Base-by-base conservation (phyloP, 2,113 vertebrate species). In the Columba janthina region DNA sequence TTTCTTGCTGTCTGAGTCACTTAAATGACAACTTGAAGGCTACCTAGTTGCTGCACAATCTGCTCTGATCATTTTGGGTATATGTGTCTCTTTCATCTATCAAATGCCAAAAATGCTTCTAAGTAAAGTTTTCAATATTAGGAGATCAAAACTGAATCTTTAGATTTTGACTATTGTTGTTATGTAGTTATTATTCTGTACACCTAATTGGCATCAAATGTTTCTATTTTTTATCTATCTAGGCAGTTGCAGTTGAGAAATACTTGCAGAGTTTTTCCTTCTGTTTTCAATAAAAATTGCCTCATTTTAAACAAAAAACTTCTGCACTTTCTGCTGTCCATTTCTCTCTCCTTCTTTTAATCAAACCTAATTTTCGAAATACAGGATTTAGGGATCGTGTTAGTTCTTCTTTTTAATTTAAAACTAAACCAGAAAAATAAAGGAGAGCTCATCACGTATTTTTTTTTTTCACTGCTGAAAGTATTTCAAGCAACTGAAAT, bases 331-430 rank as follows among this genome's bases (percentile, higher is more conserved):
- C 40, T 69, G 19, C 71, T 85, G 17, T 58, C 61, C 17, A 28
- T 69, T 80, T n/a, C 4, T 80, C 12, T 83, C 54, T 69, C 19
- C 15, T 48, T 76, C 36, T 40, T 85, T 57, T 11, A 85, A 74
- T 65, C 26, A 88, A 90, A 93, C 24, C 29, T 76, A 58, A 38
- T 83, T 80, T 89, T 93, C 76, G 72, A 94, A 94, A 81, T 61
- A 61, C 0, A 69, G 48, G 53, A 44, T 93, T 86, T 90, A 69
- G 48, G 31, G 57, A 72, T 84, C 38, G 78, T 86, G 34, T 5
- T 9, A 48, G 11, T 36, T 25, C 3, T 84, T 54, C 50, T 88
- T 84, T 85, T 75, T 46, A 93, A 90, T 67, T 91, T 74, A 92
- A 92, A 91, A 77, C 19, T 64, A 64, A 90, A 67, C 16, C 24